Conservation (phyloP, 2,797 vertebrate species). For the Morelia viridis region DNA sequence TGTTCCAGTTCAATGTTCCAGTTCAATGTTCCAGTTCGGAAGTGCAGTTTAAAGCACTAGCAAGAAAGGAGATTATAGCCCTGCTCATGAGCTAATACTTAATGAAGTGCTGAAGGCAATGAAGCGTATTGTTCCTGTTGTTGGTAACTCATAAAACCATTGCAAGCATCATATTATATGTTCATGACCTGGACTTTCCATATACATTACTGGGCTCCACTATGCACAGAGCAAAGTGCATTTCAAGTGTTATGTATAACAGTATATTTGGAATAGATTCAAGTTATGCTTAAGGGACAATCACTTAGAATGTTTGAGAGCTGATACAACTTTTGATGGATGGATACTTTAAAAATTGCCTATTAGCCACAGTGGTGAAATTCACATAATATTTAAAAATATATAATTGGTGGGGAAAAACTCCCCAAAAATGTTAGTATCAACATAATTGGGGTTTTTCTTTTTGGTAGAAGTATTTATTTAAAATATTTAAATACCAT, state of each 20-base stretch:
- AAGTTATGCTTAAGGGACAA: background rate
- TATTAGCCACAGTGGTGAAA: background rate
- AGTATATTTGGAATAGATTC: background rate
- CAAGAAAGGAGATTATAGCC: background rate
- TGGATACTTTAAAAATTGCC: background rate
- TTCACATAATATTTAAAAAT: slow-evolving; percentile 10
- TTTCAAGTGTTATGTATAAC: background rate
- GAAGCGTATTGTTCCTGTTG: slow-evolving; percentile 36
- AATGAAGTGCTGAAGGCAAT: background rate
- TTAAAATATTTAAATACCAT: background rate
- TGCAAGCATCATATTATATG: slow-evolving; percentile 52
- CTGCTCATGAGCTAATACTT: background rate
- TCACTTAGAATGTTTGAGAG: background rate
- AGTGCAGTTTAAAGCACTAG: slow-evolving; percentile 42
- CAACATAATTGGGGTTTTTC: background rate
- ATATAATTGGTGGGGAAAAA: background rate
- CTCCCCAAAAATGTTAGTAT: background rate
- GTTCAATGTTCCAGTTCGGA: slow-evolving; percentile 47
- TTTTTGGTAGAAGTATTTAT: background rate
- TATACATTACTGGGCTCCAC: background rate
- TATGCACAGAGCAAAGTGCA: background rate
- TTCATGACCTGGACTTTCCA: slow-evolving; percentile 38
- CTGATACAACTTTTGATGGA: background rate
- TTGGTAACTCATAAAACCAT: slow-evolving; percentile 63
- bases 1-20: slow-evolving; percentile 33